These are phyloP conservation scores for Drymodes brunneopygia DNA, from an alignment of 2,113 vertebrate genomes.

Conservation along the genomic window DNA sequence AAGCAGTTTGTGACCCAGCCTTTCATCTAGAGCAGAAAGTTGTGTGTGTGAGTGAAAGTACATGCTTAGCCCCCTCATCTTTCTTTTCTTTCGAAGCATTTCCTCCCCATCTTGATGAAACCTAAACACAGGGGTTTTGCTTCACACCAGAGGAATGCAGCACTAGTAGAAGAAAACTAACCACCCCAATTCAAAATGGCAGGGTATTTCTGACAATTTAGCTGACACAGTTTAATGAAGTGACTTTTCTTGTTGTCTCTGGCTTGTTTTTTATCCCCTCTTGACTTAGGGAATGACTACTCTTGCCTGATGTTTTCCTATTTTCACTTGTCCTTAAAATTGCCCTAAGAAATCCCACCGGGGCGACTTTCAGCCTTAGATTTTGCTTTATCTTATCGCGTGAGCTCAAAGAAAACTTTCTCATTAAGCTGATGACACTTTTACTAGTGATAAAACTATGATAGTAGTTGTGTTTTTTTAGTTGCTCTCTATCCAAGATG, in stretches of 20 bases:
- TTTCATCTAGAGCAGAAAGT: neutral
- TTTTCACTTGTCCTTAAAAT: neutral
- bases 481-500: neutral
- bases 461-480: neutral
- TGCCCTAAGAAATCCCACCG: neutral
- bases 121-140: neutral
- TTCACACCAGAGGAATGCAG: neutral
- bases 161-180: neutral
- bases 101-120: neutral
- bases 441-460: neutral
- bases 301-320: neutral
- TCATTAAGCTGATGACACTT: neutral
- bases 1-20: neutral
- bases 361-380: neutral
- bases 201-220: neutral
- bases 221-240: neutral
- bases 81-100: neutral
- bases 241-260: neutral
- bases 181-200: neutral
- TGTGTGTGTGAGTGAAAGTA: neutral
- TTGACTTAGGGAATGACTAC: neutral
- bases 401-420: neutral
- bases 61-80: neutral
- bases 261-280: neutral
- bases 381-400: neutral